phyloP scores from a whole-genome alignment of 2,888 invertebrate genomes.

The Macaria notata region DNA sequence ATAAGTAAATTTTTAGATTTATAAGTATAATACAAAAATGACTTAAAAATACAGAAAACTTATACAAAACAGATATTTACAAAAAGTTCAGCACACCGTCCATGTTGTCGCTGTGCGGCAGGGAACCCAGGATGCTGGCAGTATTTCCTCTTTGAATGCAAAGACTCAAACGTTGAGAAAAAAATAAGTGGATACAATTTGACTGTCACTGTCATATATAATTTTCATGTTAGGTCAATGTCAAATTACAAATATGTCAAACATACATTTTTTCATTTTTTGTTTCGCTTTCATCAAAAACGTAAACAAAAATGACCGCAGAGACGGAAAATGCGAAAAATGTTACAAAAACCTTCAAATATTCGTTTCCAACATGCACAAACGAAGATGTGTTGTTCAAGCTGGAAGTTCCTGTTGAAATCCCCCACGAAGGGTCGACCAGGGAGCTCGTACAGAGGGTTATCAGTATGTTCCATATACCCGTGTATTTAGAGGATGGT shows the following conservation, averaged over 20 bases:
- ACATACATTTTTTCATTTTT: neutral
- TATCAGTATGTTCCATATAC: constrained; percentile 85
- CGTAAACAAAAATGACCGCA: constrained; percentile 52
- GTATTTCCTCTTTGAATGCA: too few species aligned
- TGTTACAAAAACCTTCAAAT: constrained; percentile 65
- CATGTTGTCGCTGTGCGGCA: too few species aligned
- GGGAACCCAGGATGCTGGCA: too few species aligned
- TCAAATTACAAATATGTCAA: neutral
- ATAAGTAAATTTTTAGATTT: too few species aligned
- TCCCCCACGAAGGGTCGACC: constrained; percentile 82
- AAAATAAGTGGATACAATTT: neutral
- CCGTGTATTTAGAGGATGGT: constrained; percentile 86
- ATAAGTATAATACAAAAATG: too few species aligned
- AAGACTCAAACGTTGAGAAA: too few species aligned
- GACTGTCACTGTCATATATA: neutral
- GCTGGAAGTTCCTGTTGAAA: constrained; percentile 83
- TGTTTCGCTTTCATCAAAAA: neutral
- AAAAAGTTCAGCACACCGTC: too few species aligned
- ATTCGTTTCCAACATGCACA: constrained; percentile 82
- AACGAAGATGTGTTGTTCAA: constrained; percentile 77
- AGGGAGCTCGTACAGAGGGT: constrained; percentile 85
- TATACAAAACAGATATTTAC: neutral
- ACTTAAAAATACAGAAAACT: too few species aligned
- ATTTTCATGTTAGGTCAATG: neutral
- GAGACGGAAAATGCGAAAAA: constrained; percentile 56